Evolutionary conservation across 2,113 vertebrate genomes (phyloP).

Genomic region (Centropristis striata): DNA sequence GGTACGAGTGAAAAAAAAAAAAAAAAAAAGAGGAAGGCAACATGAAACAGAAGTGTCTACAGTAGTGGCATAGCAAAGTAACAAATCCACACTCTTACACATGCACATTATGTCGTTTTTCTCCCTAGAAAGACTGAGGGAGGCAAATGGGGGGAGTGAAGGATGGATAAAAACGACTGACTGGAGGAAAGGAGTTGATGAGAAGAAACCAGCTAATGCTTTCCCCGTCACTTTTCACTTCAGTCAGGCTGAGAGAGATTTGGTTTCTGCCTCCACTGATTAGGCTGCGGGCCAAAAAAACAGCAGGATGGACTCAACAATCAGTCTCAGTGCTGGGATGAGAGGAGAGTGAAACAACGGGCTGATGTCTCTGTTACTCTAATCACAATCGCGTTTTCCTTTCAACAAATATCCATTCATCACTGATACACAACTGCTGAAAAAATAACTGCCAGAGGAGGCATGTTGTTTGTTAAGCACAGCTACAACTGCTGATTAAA

Average conservation of each 20-base stretch:
- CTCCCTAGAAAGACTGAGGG: conserved; percentile 42
- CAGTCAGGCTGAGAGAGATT: conserved; percentile 44
- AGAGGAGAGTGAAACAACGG: conserved; percentile 20
- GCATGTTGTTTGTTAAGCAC: background rate
- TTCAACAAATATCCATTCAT: conserved; percentile 28
- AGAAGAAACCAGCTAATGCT: conserved; percentile 49
- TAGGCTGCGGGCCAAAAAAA: conserved; percentile 42
- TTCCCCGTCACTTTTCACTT: conserved; percentile 41
- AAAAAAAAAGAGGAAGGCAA: conserved; percentile 20
- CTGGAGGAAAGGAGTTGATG: conserved; percentile 40
- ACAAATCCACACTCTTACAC: conserved; percentile 35
- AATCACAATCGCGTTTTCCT: conserved; percentile 21
- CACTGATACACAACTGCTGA: background rate
- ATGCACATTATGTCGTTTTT: conserved; percentile 33
- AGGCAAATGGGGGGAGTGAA: background rate
- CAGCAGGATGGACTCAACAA: conserved; percentile 19
- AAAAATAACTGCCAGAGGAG: background rate
- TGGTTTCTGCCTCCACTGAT: conserved; percentile 58
- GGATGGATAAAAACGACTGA: conserved; percentile 30
- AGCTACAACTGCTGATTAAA: background rate
- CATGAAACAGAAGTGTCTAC: conserved; percentile 55
- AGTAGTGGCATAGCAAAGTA: conserved; percentile 48
- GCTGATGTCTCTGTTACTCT: conserved; percentile 40
- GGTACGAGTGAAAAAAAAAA: background rate
- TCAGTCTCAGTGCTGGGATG: background rate